Base-by-base conservation (phyloP, 2,888 invertebrate genomes). In the Drosophila stalkeri region DNA sequence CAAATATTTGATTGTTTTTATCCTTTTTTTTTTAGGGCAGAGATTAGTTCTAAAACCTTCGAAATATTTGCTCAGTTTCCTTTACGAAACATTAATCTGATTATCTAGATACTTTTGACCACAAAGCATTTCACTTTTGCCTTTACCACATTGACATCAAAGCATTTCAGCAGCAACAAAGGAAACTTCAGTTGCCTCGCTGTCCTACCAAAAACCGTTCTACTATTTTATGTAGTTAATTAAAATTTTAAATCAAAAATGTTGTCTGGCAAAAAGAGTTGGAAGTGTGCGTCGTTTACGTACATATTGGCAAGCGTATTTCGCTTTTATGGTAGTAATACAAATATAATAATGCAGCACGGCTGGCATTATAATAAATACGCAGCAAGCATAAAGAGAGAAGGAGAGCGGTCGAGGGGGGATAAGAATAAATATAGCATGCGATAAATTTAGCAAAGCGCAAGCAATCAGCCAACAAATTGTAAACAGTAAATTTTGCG, bases 381-480 rank as follows among this genome's bases (percentile, higher is more conserved):
- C 68, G 79, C 76, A 71, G 62, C 14, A n/a, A 8, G n/a, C 14
- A 39, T 7, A n/a, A 14, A n/a, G n/a, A 8, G 39, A 8, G 8
- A 41, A n/a, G 41, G 8, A 8, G 41, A 1, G 39, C 7, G 39
- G 7, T 0, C 2, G 16, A 16, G 39, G 39, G n/a, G 12, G 31
- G 66, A 1, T 23, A 12, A 55, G 65, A 64, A 75, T 75, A 88
- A 77, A 83, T 88, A 88, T 80, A 64, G 80, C 82, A 57, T 63
- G 86, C 80, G 71, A 88, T 88, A 86, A 86, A 86, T 86, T 88
- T 76, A 66, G 77, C 51, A 80, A 80, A 85, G 84, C 81, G 86
- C 83, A 75, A 86, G 85, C 85, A 86, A 88, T 86, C 85, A 86
- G 85, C 74, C 82, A 88, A 86, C 85, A 86, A 86, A 86, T 86